A percentile compares a stretch with the other conserved stretches of the same genome.
Evolutionary conservation across 1,140 invertebrate species (phyloP).

Genomic region (Wiebesia pumilae): DNA sequence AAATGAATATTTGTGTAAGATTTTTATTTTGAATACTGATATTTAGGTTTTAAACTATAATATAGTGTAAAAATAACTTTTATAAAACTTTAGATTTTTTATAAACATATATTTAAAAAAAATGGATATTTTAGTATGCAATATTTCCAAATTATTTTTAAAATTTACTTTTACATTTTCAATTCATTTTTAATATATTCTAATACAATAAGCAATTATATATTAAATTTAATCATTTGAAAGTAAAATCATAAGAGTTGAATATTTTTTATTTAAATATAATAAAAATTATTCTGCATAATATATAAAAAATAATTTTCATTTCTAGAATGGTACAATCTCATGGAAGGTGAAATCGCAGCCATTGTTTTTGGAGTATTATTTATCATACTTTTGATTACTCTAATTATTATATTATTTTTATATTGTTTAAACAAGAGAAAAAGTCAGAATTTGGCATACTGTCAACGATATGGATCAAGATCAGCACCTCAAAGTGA

Average conservation of each 20-base stretch:
- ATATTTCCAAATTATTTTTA: no score
- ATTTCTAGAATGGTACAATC: conserved; percentile 68
- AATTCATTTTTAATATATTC: no score
- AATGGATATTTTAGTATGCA: no score
- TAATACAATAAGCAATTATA: background rate
- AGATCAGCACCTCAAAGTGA: conserved; percentile 68
- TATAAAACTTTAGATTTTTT: no score
- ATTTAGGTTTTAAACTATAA: no score
- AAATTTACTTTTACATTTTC: no score
- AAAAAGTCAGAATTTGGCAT: conserved; percentile 69
- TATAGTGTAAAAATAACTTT: no score
- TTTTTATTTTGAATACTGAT: no score
- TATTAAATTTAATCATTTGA: background rate
- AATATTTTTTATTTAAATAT: background rate
- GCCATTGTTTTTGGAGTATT: conserved; percentile 72
- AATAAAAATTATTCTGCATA: background rate
- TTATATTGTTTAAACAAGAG: conserved; percentile 65
- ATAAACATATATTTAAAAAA: no score
- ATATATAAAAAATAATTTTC: conserved; percentile 25
- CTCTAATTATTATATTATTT: conserved; percentile 66
- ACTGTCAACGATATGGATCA: conserved; percentile 69
- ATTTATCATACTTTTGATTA: conserved; percentile 67
- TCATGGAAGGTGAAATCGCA: conserved; percentile 70
- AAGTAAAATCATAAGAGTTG: background rate
- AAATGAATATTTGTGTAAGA: no score